Base-by-base conservation (phyloP, 2,113 vertebrate genomes). In the Mus spicilegus region DNA sequence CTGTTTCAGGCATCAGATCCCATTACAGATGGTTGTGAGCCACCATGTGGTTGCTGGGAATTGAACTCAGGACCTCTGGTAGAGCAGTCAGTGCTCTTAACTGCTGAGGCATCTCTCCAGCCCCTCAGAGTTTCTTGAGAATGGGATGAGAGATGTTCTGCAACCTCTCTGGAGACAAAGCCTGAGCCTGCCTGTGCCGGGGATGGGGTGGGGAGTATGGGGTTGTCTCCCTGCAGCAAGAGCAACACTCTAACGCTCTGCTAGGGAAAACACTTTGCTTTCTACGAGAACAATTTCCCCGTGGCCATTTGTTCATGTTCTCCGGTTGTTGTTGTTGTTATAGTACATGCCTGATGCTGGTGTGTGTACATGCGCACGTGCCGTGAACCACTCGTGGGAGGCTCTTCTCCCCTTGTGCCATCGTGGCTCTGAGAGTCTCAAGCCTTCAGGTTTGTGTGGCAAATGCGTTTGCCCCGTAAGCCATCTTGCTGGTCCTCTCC, bases 221-320 rank as follows among this genome's bases (percentile, higher is more conserved):
- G 46, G 2, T 78, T 61, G 7, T 89, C 46, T 77, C 61, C 72
- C 72, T 75, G 78, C 36, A 75, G n/a, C 26, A 33, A 0, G 54
- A 33, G 8, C 33, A 54, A 17, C 30, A 46, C 11, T 49, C 28
- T 7, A 54, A 17, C 30, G 33, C 11, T 49, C 28, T 7, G 87
- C 70, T 75, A 17, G 11, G 30, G 51, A 10, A 73, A 86, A 75
- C 16, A 84, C 28, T 90, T 85, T 87, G 54, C 61, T 81, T 81
- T 89, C 77, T 87, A 81, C 61, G 67, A 26, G 56, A 75, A 30
- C 95, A 46, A 61, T 91, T 95, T 33, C 46, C 76, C 67, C 46
- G 20, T 14, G 30, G 10, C 87, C 54, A 65, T 85, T 92, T 91
- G n/a, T 87, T 94, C 42, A 26, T 42, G 39, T 93, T 94, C 39